Percentiles rank a stretch among this genome's conserved stretches.
Conservation (phyloP, 2,113 vertebrate genomes). For the Halichoerus grypus region DNA sequence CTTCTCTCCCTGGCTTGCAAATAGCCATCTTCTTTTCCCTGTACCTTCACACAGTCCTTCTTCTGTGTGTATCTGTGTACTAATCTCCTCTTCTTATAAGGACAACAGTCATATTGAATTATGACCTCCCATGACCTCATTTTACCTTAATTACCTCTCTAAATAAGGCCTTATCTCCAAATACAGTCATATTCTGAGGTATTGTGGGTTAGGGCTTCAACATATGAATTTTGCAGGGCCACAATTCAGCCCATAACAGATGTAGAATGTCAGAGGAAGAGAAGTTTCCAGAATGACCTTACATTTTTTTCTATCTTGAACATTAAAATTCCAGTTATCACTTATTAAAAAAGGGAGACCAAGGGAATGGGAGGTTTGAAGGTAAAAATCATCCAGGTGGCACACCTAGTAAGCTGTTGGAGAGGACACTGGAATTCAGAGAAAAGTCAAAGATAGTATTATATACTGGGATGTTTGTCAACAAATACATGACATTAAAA, state of each 20-base stretch:
- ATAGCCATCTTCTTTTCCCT: not conserved
- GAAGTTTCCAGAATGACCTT: not conserved
- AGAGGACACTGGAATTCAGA: not conserved
- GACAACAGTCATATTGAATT: not conserved
- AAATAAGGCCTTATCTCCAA: not conserved
- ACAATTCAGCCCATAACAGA: not conserved
- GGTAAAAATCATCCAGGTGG: not conserved
- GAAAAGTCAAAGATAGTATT: not conserved
- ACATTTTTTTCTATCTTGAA: not conserved
- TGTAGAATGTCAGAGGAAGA: not conserved
- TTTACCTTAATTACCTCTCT: not conserved
- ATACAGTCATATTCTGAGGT: not conserved
- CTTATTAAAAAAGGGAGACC: not conserved
- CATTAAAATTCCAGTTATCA: not conserved
- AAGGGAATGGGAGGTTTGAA: not conserved
- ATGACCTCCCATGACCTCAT: not conserved
- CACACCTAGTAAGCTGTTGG: not conserved
- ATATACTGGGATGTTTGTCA: not conserved
- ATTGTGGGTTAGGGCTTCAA: not conserved
- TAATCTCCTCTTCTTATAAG: not conserved
- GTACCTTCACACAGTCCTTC: not conserved
- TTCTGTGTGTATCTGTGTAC: not conserved
- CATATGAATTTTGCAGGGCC: not conserved
- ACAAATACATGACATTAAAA: not conserved
- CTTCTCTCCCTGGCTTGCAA: not conserved